Evolutionary conservation across 2,797 vertebrate genomes (phyloP).

Genomic region (Nannoperca australis): DNA sequence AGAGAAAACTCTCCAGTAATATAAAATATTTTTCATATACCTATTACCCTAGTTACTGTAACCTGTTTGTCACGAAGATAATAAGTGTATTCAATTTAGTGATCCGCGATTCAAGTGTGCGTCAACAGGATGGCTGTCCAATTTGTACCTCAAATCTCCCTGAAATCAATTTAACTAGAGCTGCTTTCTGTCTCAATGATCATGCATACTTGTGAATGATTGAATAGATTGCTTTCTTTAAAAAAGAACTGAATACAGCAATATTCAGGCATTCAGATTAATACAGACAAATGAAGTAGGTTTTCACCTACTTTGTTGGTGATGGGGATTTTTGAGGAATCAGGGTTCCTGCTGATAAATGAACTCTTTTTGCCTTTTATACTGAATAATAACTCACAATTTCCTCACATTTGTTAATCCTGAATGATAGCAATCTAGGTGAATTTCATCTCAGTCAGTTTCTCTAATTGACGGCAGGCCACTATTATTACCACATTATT

Average conservation of each 20-base stretch:
- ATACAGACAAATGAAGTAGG: neutral
- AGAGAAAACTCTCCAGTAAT: neutral
- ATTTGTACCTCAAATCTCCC: neutral
- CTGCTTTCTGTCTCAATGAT: neutral
- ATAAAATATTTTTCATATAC: neutral
- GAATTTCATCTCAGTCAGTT: constrained; percentile 39
- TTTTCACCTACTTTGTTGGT: constrained; percentile 15
- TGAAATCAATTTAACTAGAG: constrained; percentile 10
- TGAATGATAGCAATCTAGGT: constrained; percentile 52
- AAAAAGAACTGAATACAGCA: constrained; percentile 12
- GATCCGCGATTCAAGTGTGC: neutral
- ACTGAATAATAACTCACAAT: constrained; percentile 47
- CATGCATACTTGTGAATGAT: constrained; percentile 5
- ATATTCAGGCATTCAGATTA: constrained; percentile 4
- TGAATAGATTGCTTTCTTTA: constrained; percentile 12
- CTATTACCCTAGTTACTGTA: neutral
- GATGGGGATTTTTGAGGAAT: constrained; percentile 4
- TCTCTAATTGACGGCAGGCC: constrained; percentile 40
- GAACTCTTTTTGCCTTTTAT: constrained; percentile 45
- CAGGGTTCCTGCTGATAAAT: constrained; percentile 34
- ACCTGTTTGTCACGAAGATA: neutral
- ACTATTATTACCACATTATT: constrained; percentile 51
- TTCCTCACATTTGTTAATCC: constrained; percentile 59
- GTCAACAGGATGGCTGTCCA: neutral
- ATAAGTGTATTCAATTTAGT: neutral